These are phyloP conservation scores for Spheniscus mendiculus DNA, from an alignment of 2,113 vertebrate species.

Conservation along the genomic window DNA sequence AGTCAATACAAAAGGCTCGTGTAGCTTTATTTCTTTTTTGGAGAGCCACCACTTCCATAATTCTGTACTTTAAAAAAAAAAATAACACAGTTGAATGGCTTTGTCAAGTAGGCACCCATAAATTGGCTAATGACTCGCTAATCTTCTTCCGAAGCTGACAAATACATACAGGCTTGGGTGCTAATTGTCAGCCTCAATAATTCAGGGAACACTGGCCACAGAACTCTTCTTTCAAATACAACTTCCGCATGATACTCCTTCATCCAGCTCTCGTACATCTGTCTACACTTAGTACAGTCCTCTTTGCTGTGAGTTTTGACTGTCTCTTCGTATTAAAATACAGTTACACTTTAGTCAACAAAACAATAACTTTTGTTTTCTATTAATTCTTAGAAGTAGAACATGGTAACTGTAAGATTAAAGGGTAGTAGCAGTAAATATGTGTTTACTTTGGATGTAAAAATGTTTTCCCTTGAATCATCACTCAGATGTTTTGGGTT, in stretches of 20 bases:
- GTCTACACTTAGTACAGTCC: neutral
- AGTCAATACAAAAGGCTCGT: neutral
- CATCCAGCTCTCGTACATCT: rapidly evolving
- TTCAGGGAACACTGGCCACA: neutral
- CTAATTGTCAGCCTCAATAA: neutral
- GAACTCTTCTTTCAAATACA: neutral
- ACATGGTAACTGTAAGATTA: neutral
- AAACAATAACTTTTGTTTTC: neutral
- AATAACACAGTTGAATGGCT: neutral
- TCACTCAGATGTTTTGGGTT: neutral
- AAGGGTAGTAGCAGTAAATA: neutral
- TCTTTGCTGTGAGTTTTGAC: neutral
- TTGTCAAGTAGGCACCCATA: neutral
- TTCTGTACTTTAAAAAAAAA: neutral
- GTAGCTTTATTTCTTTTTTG: neutral
- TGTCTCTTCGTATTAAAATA: neutral
- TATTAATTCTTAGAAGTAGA: neutral
- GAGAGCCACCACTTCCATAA: neutral
- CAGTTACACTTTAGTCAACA: neutral
- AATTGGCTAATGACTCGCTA: neutral
- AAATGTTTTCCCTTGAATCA: neutral
- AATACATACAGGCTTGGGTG: neutral
- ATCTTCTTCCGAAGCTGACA: neutral
- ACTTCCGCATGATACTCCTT: neutral
- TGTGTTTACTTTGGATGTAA: neutral